Conservation (phyloP, 2,113 vertebrate species). For the Girardinichthys multiradiatus region DNA sequence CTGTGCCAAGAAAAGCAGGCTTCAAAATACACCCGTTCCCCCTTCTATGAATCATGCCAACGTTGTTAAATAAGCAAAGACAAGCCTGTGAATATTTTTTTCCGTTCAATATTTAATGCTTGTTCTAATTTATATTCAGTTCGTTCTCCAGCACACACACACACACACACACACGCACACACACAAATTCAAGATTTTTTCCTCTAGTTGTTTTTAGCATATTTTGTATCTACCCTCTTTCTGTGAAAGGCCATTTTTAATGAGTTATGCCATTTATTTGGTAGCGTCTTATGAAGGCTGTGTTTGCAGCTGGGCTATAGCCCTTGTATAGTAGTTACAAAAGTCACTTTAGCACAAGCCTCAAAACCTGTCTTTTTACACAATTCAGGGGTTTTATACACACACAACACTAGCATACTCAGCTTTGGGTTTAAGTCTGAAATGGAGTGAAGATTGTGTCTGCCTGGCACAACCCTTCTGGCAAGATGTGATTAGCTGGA, state of each 20-base stretch:
- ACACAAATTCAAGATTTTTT: conserved; percentile 43
- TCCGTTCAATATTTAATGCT: conserved; percentile 79
- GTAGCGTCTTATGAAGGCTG: conserved; percentile 44
- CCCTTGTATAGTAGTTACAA: conserved; percentile 32
- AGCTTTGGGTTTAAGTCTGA: conserved; percentile 49
- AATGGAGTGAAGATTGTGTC: conserved; percentile 58
- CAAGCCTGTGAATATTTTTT: conserved; percentile 72
- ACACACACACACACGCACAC: conserved; percentile 35
- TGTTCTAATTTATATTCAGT: conserved; percentile 73
- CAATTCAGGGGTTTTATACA: conserved; percentile 36
- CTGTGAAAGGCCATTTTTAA: conserved; percentile 68
- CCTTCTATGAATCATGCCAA: conserved; percentile 60
- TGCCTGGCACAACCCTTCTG: conserved; percentile 69
- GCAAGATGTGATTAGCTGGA: conserved; percentile 65
- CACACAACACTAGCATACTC: not conserved
- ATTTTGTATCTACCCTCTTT: conserved; percentile 47
- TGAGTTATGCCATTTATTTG: conserved; percentile 67
- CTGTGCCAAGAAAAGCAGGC: conserved; percentile 61
- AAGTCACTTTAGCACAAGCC: conserved; percentile 31
- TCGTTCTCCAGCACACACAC: conserved; percentile 45
- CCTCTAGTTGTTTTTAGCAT: conserved; percentile 58
- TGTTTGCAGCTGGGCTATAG: conserved; percentile 34
- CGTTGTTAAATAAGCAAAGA: conserved; percentile 73
- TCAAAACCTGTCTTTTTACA: conserved; percentile 46
- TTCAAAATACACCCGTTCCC: conserved; percentile 51